Conservation (phyloP, 2,888 invertebrate species). For the Drosophila mayaguana region DNA sequence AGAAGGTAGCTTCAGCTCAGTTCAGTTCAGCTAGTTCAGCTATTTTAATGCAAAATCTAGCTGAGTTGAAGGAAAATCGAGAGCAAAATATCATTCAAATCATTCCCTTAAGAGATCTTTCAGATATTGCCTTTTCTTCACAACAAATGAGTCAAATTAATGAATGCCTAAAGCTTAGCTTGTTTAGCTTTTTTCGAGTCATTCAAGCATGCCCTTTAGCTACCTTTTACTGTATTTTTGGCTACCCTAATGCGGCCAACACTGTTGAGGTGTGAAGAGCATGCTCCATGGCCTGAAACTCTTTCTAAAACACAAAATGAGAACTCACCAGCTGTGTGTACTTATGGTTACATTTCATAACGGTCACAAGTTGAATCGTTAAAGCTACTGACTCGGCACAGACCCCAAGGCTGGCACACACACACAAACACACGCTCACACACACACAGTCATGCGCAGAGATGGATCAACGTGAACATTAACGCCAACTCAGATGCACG, state of each 20-base stretch:
- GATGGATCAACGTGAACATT: slow-evolving; percentile 45
- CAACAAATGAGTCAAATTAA: neutral
- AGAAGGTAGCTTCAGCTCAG: slow-evolving; percentile 1
- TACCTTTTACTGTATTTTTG: neutral
- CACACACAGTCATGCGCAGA: neutral
- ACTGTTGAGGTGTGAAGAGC: slow-evolving; percentile 6
- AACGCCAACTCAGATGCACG: slow-evolving; percentile 44
- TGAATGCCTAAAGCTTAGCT: neutral
- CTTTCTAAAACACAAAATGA: slow-evolving; percentile 29
- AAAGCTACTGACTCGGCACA: slow-evolving; percentile 66
- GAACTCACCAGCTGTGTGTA: slow-evolving; percentile 55
- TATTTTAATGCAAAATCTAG: neutral
- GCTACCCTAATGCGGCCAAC: slow-evolving; percentile 5
- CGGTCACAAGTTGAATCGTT: slow-evolving; percentile 67
- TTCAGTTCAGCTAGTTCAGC: neutral
- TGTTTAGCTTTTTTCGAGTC: slow-evolving; percentile 1
- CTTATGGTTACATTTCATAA: slow-evolving; percentile 56
- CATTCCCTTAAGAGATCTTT: neutral
- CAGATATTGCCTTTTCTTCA: neutral
- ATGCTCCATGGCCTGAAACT: slow-evolving; percentile 26
- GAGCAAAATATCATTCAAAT: too few relatives aligned
- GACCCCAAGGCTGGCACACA: slow-evolving; percentile 66
- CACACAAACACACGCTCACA: neutral
- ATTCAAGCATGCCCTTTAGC: neutral
- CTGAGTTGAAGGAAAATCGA: neutral